phyloP scores from a whole-genome alignment of 2,113 vertebrate species.

The Equus quagga region DNA sequence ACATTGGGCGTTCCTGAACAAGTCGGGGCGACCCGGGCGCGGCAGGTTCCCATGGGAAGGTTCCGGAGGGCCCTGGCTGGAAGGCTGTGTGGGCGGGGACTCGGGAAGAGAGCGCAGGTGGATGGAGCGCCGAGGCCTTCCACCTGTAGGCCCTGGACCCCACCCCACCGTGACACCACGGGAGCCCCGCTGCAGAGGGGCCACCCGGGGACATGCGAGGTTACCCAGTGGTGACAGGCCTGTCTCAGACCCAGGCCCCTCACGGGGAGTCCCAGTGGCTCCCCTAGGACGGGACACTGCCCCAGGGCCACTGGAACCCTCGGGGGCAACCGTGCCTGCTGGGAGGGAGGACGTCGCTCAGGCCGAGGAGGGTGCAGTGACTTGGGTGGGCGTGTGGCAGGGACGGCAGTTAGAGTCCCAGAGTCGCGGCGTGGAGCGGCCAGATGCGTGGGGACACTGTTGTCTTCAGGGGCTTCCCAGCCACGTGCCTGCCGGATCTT shows the following conservation, averaged over 20 bases:
- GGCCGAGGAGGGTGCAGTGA: not conserved
- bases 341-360: not conserved
- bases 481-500: not conserved
- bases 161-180: accelerated
- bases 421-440: not conserved
- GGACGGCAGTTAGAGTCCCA: not conserved
- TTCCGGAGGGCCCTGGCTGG: not conserved
- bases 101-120: no score
- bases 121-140: not conserved
- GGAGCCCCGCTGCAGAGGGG: not conserved
- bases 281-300: not conserved
- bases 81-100: not conserved
- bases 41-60: slow-evolving; percentile 16
- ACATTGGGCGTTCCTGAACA: not conserved
- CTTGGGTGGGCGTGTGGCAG: not conserved
- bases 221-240: not conserved
- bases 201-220: not conserved
- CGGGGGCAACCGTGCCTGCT: not conserved
- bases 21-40: not conserved
- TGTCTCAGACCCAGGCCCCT: not conserved
- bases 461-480: not conserved
- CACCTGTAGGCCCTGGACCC: accelerated
- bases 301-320: not conserved
- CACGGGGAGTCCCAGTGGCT: not conserved
- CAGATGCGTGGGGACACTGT: not conserved